Evolutionary conservation across 2,113 vertebrate genomes (phyloP), one percentile per base, ranked within the genome.

Genomic region (Eurystomus gularis): DNA sequence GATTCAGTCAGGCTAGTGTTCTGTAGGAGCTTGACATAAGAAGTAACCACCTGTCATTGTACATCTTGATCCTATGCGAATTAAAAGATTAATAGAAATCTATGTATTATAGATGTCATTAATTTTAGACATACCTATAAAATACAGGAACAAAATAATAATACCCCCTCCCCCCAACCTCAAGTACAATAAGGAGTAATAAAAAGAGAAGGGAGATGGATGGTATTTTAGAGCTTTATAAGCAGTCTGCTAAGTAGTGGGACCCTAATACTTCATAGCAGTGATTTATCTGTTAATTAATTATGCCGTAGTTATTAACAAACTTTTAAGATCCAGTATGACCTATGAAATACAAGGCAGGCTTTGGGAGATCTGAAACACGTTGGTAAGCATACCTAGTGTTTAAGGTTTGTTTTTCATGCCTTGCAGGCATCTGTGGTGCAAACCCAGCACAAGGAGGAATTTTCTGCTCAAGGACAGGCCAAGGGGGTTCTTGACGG

Each of bases 161-260:
- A 33, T 31, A 20, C 21, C 23, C 65, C 79, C n/a, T 0, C 0
- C 1, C 8, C 25, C 16, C n/a, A 69, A 4, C 29, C 26, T 52
- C 3, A 40, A 49, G 58, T 24, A 23, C 2, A 37, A 19, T 17
- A 17, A 4, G 11, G 14, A 61, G 17, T 65, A 51, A 48, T 62
- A 52, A 55, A 87, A 84, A 48, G 19, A 18, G n/a, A n/a, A 7
- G 33, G 48, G 71, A 51, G 7, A 13, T 57, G 26, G 4, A 4
- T 57, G 10, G 8, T 62, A 18, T 82, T 72, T 52, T 54, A 81
- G 54, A 65, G 26, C 15, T 93, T 55, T 81, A 11, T 26, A 57
- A 44, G 33, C 39, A 66, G 3, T 11, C 48, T 64, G 10, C 71
- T 55, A 46, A 51, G 44, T 40, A 55, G 25, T 44, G 54, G 42